Base-by-base conservation (phyloP, 1,140 invertebrate species). In the Drosophila funebris region DNA sequence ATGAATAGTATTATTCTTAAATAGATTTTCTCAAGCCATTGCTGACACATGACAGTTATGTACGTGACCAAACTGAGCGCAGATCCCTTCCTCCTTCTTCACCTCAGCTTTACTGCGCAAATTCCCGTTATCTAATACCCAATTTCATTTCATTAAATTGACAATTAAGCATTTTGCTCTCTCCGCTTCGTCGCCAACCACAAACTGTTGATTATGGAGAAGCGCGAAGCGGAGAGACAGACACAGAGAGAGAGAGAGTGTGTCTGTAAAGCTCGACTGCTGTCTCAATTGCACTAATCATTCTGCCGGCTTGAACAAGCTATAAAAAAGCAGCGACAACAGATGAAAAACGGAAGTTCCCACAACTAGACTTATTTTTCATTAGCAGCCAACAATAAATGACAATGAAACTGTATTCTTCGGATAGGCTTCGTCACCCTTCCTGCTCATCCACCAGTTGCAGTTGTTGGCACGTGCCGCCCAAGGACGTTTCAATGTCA, bases 401-500 rank as follows among this genome's bases (percentile, higher is more conserved):
- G 80, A 41, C 82, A 71, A 76, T 87, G 81, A 87, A 81, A 87
- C 58, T 36, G 29, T 41, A 76, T 69, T 77, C 44, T 60, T 66
- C 52, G 20, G 54, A 29, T 56, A 27, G 31, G 20, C 29, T 16
- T 46, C 20, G 31, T 37, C n/a, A 18, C 14, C 22, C 36, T 29
- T 58, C 24, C 46, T 52, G 20, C 36, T 24, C 27, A 39, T 4
- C 64, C 63, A 72, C 53, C 29, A 53, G 69, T 67, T 67, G 69
- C 69, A 67, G 48, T 66, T 53, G 7, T 14, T 39, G 68, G 68
- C 81, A 75, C 81, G 81, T 78, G 81, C 74, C 63, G 46, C 58
- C 62, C 81, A 85, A 85, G 85, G 78, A 82, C 82, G 60, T 72
- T 82, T 71, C 81, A 85, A 85, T 85, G 82, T 84, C 81, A 81